Evolutionary conservation across 64 coral and sea anemone species (phyloP), one percentile per base, ranked within the genome.

Genomic region (Porites australiensis): DNA sequence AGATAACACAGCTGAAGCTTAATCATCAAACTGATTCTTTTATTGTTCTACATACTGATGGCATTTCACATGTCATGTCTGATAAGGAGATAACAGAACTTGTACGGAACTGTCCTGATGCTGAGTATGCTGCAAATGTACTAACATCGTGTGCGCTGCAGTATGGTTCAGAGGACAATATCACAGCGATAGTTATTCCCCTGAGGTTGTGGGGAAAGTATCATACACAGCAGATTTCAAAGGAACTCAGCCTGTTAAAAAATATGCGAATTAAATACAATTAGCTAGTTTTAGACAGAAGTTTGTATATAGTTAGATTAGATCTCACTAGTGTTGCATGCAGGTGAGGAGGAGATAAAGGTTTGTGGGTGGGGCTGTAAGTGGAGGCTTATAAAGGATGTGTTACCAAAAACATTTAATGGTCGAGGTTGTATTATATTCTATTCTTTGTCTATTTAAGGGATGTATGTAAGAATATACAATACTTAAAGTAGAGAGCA

Each of bases 161-260:
- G 55, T 99, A 94, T 89, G 98, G 97, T 46, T 91, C 94, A 7
- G 91, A 96, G 49, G 97, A 98, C 82, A 93, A 98, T 91, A 85
- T 93, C 37, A 98, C 97, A n/a, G 82, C 94, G 12, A 65, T 98
- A 50, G 82, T 98, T n/a, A 83, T 98, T 27, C 97, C 97, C 27
- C 61, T 98, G 20, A 93, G 97, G 64, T 77, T 85, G 19, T 98
- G 97, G 90, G 51, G 77, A 19, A 94, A 93, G 46, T 88, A 64
- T 13, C 16, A 13, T 82, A 64, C 58, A 45, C 81, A 78, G 19
- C 21, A 21, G 71, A 27, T 82, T 19, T 68, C 62, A 22, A 84
- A 84, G 27, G 81, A 84, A 68, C 70, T 78, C 74, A 86, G 70
- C n/a, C 69, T 87, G 50, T 67, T 78, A 8, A 86, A 87, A 54